Evolutionary conservation across 2,888 invertebrate genomes (phyloP).

Genomic region (Lasioglossum villosulum): DNA sequence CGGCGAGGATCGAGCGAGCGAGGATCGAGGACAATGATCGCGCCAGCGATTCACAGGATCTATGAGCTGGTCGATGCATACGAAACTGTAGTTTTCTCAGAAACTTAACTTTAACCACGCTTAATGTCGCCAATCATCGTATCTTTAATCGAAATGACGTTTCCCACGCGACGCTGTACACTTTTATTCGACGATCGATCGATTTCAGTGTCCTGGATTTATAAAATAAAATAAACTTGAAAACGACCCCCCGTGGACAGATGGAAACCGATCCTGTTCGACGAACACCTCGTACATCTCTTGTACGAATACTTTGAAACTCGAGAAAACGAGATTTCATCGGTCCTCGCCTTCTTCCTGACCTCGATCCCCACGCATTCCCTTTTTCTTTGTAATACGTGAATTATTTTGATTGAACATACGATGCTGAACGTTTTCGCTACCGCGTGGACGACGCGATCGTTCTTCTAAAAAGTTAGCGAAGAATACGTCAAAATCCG

Average conservation of each 20-base stretch:
- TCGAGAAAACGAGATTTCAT: not conserved
- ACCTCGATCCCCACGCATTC: not conserved
- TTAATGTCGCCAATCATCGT: conserved; percentile 4
- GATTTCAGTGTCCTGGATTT: conserved; percentile 13
- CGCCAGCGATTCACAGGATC: not conserved
- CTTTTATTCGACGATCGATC: conserved; percentile 14
- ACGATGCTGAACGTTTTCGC: no score
- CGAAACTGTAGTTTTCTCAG: not conserved
- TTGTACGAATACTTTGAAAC: not conserved
- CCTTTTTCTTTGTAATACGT: not conserved
- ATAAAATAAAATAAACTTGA: conserved; percentile 6
- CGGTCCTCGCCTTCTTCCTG: not conserved
- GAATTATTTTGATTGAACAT: not conserved
- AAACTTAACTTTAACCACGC: conserved; percentile 4
- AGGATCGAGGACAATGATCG: not conserved
- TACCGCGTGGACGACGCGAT: no score
- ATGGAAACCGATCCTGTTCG: not conserved
- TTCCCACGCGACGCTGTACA: conserved; percentile 9
- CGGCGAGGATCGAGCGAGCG: conserved; percentile 4
- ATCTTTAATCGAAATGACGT: not conserved
- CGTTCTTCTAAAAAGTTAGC: no score
- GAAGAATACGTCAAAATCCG: no score
- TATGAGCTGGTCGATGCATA: conserved; percentile 5
- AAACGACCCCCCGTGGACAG: not conserved
- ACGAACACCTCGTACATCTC: not conserved